These are phyloP conservation scores for Armadillidium nasatum DNA, from an alignment of 1,140 invertebrate species.

Conservation along the genomic window DNA sequence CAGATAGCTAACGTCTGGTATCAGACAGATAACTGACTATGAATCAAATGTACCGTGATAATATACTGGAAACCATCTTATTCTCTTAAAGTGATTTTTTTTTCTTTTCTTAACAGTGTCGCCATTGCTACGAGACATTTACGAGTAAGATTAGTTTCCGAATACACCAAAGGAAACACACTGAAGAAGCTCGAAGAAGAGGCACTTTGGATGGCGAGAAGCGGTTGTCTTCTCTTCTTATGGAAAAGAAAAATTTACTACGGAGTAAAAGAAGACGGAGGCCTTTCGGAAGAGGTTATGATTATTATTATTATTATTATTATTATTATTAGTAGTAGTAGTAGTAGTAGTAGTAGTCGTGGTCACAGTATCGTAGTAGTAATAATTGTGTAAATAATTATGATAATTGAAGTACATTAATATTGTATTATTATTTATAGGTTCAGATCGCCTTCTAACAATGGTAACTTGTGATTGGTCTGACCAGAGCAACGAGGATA, in stretches of 20 bases:
- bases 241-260: conserved; percentile 37
- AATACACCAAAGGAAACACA: conserved; percentile 49
- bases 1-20: too few species aligned
- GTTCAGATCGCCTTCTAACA: conserved; percentile 39
- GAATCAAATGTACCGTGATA: too few species aligned
- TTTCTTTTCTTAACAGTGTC: conserved; percentile 46
- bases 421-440: conserved; percentile 16
- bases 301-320: too few species aligned
- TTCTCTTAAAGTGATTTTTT: background rate
- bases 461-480: conserved; percentile 42
- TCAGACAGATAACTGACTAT: too few species aligned
- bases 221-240: conserved; percentile 30
- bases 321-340: too few species aligned
- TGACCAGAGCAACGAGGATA: conserved; percentile 36
- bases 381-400: background rate
- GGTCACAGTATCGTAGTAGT: too few species aligned
- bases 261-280: conserved; percentile 33
- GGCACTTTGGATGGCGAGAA: conserved; percentile 47
- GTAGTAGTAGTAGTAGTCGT: too few species aligned
- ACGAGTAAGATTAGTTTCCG: conserved; percentile 49
- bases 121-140: conserved; percentile 48
- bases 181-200: conserved; percentile 46
- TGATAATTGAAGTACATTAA: background rate
- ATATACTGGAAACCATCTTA: background rate
- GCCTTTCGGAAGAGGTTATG: conserved; percentile 38